Percentiles rank a stretch among this genome's conserved stretches.
phyloP scores from a whole-genome alignment of 1,140 invertebrate species.

The Drosophila prosaltans region DNA sequence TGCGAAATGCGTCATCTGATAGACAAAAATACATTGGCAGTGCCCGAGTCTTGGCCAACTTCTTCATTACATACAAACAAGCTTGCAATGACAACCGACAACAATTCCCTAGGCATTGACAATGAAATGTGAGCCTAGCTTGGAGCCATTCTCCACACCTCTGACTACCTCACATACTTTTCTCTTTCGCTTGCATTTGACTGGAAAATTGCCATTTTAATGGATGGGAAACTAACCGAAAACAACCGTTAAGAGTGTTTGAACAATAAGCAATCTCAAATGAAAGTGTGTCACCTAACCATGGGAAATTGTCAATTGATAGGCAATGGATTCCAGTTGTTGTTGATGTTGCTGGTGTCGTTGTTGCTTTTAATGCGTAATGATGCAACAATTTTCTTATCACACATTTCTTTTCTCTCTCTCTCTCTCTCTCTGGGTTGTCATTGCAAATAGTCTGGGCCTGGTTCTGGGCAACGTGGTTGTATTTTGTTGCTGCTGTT shows the following conservation, averaged over 20 bases:
- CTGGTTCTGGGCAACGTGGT: constrained; percentile 7
- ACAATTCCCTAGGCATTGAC: constrained; percentile 46
- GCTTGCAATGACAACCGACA: constrained; percentile 29
- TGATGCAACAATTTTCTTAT: constrained; percentile 80
- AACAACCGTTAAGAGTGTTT: constrained; percentile 68
- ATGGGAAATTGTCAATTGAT: constrained; percentile 74
- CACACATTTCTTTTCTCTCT: constrained; percentile 42
- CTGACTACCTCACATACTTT: constrained; percentile 12
- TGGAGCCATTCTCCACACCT: constrained; percentile 20
- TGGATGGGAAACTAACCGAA: constrained; percentile 55
- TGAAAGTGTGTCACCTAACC: constrained; percentile 76
- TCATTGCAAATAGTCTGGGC: neutral
- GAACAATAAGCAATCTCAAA: constrained; percentile 49
- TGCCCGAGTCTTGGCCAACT: constrained; percentile 58
- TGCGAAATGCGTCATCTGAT: neutral
- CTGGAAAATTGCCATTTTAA: constrained; percentile 72
- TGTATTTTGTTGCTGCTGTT: constrained; percentile 39
- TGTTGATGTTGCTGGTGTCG: constrained; percentile 27
- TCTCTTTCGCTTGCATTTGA: constrained; percentile 57
- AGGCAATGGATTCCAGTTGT: constrained; percentile 3
- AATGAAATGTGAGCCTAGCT: constrained; percentile 75
- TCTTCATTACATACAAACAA: constrained; percentile 55
- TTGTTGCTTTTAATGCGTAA: constrained; percentile 55
- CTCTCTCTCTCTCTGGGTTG: constrained; percentile 16
- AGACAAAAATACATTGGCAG: constrained; percentile 14